Conservation (phyloP, 2,113 vertebrate genomes). For the Oncorhynchus tshawytscha region DNA sequence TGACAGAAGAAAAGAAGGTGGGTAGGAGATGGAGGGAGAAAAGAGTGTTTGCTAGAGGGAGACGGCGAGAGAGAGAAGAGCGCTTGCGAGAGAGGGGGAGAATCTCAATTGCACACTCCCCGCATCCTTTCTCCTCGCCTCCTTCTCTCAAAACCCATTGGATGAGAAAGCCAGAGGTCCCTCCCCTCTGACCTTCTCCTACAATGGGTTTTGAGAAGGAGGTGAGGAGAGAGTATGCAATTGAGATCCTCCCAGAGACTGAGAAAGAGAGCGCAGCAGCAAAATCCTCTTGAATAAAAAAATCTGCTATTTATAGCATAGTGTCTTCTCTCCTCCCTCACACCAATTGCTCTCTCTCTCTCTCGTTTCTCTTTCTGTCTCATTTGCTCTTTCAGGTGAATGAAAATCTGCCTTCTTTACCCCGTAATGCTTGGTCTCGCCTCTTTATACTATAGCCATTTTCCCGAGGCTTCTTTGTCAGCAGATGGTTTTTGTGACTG, state of each 20-base stretch:
- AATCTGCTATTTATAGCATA: constrained; percentile 71
- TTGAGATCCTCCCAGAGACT: not conserved
- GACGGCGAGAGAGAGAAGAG: too few relatives aligned
- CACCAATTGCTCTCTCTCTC: constrained; percentile 14
- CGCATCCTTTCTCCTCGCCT: too few relatives aligned
- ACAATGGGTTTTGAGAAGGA: too few relatives aligned
- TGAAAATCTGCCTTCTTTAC: too few relatives aligned
- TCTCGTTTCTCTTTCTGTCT: not conserved
- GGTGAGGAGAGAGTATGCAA: not conserved
- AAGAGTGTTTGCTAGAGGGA: not conserved
- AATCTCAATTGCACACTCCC: too few relatives aligned
- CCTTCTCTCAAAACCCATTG: too few relatives aligned
- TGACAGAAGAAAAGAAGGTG: constrained; percentile 24
- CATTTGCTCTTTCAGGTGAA: not conserved
- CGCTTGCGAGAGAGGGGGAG: not conserved
- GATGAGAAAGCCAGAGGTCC: too few relatives aligned
- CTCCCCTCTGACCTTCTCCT: too few relatives aligned
- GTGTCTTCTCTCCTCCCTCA: constrained; percentile 12
- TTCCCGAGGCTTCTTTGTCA: too few relatives aligned
- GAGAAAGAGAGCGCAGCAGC: constrained; percentile 56
- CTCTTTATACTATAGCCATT: too few relatives aligned
- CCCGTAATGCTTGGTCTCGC: too few relatives aligned
- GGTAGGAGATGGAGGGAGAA: constrained; percentile 27
- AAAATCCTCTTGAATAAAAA: constrained; percentile 74
- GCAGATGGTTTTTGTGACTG: too few relatives aligned